A percentile compares a stretch with the other conserved stretches of the same genome.
Evolutionary conservation across 2,113 vertebrate genomes (phyloP).

Genomic region (Sinocyclocheilus anshuiensis): DNA sequence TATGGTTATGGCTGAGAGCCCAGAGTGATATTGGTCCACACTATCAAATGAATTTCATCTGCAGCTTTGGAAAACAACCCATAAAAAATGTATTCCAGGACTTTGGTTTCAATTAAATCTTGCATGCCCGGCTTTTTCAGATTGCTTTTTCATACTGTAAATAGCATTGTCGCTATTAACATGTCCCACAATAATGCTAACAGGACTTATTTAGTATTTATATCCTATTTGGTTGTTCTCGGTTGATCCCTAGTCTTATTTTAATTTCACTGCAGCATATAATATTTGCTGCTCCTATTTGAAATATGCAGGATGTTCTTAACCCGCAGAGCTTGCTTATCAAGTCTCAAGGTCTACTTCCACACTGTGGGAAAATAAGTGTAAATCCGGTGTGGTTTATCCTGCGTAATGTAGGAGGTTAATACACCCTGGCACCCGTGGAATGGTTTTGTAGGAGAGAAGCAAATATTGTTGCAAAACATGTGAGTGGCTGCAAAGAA

Average conservation of each 20-base stretch:
- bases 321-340: conserved; percentile 41
- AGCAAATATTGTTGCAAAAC: conserved; percentile 50
- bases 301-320: conserved; percentile 36
- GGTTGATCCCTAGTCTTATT: background rate
- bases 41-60: conserved; percentile 30
- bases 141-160: conserved; percentile 31
- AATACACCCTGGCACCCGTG: conserved; percentile 50
- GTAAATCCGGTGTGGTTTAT: conserved; percentile 53
- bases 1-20: conserved; percentile 36
- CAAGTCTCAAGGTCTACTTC: conserved; percentile 38
- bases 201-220: conserved; percentile 1
- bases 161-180: conserved; percentile 3
- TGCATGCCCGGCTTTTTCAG: background rate
- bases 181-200: background rate
- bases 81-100: conserved; percentile 24
- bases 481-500: conserved; percentile 46
- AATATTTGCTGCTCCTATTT: conserved; percentile 20
- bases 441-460: conserved; percentile 49
- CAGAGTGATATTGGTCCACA: conserved; percentile 34
- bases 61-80: conserved; percentile 32
- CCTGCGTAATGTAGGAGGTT: conserved; percentile 54
- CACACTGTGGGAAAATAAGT: conserved; percentile 48
- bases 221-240: conserved; percentile 5
- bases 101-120: conserved; percentile 35
- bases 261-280: background rate